A percentile compares a stretch with the other conserved stretches of the same genome.
phyloP scores from a whole-genome alignment of 2,113 vertebrate species.

The Hystrix cristata region DNA sequence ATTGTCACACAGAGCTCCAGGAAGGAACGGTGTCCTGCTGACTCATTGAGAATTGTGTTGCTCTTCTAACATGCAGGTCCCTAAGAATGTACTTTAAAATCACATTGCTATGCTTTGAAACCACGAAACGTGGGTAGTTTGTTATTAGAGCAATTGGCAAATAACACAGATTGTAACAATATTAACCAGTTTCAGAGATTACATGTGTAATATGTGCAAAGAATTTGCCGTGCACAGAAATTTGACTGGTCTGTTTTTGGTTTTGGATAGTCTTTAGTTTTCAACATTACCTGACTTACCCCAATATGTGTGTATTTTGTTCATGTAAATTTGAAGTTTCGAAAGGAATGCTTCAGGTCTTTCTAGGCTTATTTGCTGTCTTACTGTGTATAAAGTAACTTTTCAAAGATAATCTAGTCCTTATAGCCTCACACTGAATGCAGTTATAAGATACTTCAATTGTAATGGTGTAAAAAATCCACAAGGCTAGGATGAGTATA shows the following conservation, averaged over 20 bases:
- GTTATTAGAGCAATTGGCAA: background rate
- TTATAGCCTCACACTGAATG: background rate
- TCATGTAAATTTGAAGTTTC: background rate
- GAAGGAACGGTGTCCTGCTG: background rate
- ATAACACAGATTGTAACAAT: background rate
- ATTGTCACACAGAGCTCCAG: rapidly evolving
- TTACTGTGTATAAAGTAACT: background rate
- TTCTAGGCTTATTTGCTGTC: background rate
- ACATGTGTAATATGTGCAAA: background rate
- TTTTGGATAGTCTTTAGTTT: background rate
- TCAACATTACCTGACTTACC: background rate
- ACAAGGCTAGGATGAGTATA: background rate
- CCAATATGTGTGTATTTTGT: background rate
- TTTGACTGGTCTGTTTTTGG: background rate
- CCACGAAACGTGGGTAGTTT: background rate
- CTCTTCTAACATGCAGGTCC: background rate
- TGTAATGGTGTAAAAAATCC: background rate
- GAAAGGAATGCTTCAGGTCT: background rate
- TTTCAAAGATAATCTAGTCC: background rate
- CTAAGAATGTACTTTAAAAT: background rate
- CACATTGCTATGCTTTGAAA: background rate
- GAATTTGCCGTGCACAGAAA: background rate
- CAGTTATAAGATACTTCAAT: background rate
- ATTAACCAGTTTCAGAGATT: background rate
- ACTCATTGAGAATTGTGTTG: background rate